Evolutionary conservation across 2,113 vertebrate genomes (phyloP).

Genomic region (Stomatorhinus ivindoensis): DNA sequence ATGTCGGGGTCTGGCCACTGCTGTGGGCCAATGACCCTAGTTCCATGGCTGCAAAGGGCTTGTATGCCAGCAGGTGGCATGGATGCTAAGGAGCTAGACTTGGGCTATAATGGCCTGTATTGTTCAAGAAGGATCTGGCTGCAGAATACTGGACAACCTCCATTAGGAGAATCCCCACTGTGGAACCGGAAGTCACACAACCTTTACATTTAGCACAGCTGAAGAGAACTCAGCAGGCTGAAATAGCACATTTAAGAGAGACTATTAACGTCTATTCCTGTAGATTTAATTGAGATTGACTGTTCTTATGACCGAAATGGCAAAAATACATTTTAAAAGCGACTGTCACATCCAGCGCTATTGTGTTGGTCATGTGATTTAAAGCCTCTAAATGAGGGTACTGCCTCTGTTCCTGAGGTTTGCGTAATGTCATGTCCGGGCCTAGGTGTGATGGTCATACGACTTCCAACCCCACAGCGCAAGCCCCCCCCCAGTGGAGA

Average conservation of each 20-base stretch:
- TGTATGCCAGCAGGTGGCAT: background rate
- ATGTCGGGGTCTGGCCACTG: constrained; percentile 25
- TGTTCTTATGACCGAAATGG: background rate
- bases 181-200: background rate
- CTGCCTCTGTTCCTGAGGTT: background rate
- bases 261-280: background rate
- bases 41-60: background rate
- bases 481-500: background rate
- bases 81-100: background rate
- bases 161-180: background rate
- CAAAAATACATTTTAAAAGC: background rate
- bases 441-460: background rate
- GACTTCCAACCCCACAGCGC: background rate
- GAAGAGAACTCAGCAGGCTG: background rate
- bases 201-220: background rate
- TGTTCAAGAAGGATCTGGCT: background rate
- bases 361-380: background rate
- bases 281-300: background rate
- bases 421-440: background rate
- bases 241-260: background rate
- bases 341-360: background rate
- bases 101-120: background rate
- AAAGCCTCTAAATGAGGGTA: background rate
- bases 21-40: constrained; percentile 20
- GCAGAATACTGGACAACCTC: background rate